A percentile compares a stretch with the other conserved stretches of the same genome.
phyloP scores from a whole-genome alignment of 2,888 invertebrate genomes.

The Vanessa cardui region DNA sequence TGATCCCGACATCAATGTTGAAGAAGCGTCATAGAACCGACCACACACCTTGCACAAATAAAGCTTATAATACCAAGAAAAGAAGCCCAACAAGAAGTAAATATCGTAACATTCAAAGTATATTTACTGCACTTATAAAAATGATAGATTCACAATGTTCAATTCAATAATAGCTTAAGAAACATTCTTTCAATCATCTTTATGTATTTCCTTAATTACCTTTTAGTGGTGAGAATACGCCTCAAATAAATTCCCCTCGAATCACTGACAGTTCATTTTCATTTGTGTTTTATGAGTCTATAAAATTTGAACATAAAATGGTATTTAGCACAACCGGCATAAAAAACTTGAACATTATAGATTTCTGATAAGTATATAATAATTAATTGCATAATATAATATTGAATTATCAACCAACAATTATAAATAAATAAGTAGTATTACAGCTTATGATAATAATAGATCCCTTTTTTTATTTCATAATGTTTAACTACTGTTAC shows the following conservation, averaged over 20 bases:
- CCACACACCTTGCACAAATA: too few species aligned
- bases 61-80: too few species aligned
- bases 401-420: too few species aligned
- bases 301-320: constrained; percentile 22
- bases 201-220: constrained; percentile 18
- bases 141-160: background rate
- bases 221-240: constrained; percentile 16
- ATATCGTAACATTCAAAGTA: too few species aligned
- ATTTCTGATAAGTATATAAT: background rate
- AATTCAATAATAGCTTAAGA: background rate
- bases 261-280: constrained; percentile 25
- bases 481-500: too few species aligned
- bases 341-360: constrained; percentile 11
- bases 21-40: too few species aligned
- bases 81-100: too few species aligned
- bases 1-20: too few species aligned
- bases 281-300: constrained; percentile 24
- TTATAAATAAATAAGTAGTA: too few species aligned
- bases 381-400: too few species aligned
- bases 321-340: constrained; percentile 6
- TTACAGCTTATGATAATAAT: too few species aligned
- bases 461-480: too few species aligned
- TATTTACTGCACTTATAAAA: background rate
- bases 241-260: constrained; percentile 24
- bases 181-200: constrained; percentile 6